A percentile compares a stretch with the other conserved stretches of the same genome.
These are phyloP conservation scores for Nephrotoma appendiculata DNA, from an alignment of 2,888 invertebrate genomes.

Conservation along the genomic window DNA sequence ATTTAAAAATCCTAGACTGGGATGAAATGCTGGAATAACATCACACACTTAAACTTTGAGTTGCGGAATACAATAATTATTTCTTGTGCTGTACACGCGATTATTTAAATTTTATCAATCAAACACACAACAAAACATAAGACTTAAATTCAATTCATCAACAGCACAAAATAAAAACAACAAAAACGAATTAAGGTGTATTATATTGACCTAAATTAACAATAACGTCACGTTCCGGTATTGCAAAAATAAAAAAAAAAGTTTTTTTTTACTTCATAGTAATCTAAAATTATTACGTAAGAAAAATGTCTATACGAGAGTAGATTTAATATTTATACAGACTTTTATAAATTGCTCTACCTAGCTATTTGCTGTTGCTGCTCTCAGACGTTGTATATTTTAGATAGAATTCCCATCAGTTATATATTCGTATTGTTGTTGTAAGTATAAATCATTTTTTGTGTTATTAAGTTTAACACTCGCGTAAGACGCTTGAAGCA, in stretches of 20 bases:
- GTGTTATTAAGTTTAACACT: neutral
- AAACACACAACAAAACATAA: neutral
- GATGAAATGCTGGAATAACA: no score
- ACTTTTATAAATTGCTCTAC: neutral
- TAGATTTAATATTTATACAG: neutral
- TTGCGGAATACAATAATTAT: neutral
- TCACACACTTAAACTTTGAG: no score
- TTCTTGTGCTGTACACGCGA: neutral
- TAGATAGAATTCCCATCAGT: neutral
- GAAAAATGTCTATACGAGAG: neutral
- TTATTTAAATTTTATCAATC: constrained; percentile 3
- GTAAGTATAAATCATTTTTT: neutral
- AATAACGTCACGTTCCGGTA: constrained; percentile 19
- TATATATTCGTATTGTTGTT: neutral
- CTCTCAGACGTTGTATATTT: neutral
- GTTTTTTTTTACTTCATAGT: constrained; percentile 13
- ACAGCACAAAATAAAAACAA: neutral
- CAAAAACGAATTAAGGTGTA: constrained; percentile 17
- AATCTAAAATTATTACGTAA: constrained; percentile 7
- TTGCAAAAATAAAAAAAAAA: constrained; percentile 16
- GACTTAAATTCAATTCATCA: constrained; percentile 1
- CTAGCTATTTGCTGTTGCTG: neutral
- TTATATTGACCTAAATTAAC: constrained; percentile 19
- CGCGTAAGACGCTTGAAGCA: neutral
- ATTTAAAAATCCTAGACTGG: no score